These are phyloP conservation scores for Papilio protenor DNA, from an alignment of 2,888 invertebrate species.

Conservation along the genomic window DNA sequence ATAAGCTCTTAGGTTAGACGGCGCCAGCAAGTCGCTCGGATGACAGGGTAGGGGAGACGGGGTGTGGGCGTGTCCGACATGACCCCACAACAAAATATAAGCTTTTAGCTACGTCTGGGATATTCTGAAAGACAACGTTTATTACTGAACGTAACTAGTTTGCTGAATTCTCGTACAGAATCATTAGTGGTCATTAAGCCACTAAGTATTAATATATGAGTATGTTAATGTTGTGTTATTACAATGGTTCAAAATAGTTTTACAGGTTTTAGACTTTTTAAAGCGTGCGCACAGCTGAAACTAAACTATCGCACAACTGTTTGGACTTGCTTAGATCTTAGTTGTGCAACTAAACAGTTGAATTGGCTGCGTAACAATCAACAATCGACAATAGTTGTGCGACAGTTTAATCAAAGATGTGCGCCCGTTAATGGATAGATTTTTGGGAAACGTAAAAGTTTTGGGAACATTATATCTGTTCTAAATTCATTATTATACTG, in stretches of 20 bases:
- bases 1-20: conserved; percentile 1
- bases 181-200: not conserved
- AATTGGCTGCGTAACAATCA: no score
- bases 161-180: not conserved
- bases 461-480: not conserved
- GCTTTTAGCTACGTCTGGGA: not conserved
- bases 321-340: no score
- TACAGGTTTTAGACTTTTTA: no score
- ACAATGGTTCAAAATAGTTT: no score
- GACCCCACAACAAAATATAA: not conserved
- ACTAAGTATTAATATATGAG: no score
- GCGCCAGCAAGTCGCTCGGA: conserved; percentile 15
- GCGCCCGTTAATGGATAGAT: not conserved
- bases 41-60: conserved; percentile 18
- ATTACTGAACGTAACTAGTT: not conserved
- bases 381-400: no score
- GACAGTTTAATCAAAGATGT: no score
- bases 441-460: not conserved
- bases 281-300: no score
- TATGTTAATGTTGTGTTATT: no score
- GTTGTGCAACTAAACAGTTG: no score
- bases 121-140: not conserved
- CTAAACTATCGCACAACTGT: no score
- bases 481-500: not conserved
- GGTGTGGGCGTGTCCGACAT: not conserved